phyloP scores from a whole-genome alignment of 2,113 vertebrate species.

The Oplegnathus fasciatus region DNA sequence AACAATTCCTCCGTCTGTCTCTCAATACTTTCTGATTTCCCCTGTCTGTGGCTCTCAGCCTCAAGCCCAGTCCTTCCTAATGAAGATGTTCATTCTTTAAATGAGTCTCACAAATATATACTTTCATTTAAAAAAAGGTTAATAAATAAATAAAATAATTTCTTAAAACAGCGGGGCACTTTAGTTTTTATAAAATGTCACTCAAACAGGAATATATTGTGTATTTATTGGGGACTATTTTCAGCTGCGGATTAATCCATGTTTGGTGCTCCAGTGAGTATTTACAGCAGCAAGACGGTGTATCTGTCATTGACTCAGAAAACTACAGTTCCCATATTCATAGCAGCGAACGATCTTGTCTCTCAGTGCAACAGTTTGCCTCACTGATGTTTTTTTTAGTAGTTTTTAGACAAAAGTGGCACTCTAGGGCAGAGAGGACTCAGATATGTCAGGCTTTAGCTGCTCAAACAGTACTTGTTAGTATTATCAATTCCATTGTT shows the following conservation, averaged over 20 bases:
- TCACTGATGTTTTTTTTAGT: background rate
- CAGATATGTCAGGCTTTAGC: background rate
- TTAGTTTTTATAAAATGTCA: background rate
- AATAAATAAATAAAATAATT: background rate
- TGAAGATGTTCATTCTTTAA: background rate
- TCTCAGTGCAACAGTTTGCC: background rate
- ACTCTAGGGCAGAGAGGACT: background rate
- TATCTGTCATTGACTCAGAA: background rate
- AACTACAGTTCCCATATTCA: background rate
- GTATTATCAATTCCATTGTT: background rate
- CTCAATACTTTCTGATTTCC: background rate
- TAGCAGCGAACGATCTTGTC: background rate
- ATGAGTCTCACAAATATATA: background rate
- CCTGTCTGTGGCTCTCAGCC: background rate
- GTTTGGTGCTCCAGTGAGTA: background rate
- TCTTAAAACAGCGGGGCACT: background rate
- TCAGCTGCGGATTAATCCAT: background rate
- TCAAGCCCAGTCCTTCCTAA: background rate
- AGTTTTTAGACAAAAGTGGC: background rate
- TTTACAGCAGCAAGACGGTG: background rate
- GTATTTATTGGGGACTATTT: conserved; percentile 15
- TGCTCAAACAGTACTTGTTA: background rate
- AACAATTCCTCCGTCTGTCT: background rate
- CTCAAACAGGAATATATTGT: background rate
- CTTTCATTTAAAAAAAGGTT: background rate